phyloP scores from a whole-genome alignment of 2,797 vertebrate species.

The Lutjanus campechanus region DNA sequence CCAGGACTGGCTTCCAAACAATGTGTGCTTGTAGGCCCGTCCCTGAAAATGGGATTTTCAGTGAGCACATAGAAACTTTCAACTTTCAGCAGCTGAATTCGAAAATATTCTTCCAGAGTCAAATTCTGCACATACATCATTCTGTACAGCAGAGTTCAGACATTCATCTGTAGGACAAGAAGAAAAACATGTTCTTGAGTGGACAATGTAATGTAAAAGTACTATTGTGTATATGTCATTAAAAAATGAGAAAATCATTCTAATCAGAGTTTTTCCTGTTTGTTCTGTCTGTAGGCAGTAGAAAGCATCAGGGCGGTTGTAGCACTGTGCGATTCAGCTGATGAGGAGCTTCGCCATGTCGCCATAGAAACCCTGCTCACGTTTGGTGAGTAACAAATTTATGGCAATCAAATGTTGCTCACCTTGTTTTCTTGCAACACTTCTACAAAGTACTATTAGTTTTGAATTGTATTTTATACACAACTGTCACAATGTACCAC shows the following conservation, averaged over 20 bases:
- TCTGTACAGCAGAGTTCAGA: too few relatives aligned
- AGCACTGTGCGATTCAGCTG: constrained; percentile 91
- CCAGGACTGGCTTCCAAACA: too few relatives aligned
- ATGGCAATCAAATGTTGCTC: constrained; percentile 14
- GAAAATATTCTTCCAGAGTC: too few relatives aligned
- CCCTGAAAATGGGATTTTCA: too few relatives aligned
- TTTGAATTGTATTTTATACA: not conserved
- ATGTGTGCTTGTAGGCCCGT: too few relatives aligned
- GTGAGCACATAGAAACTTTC: too few relatives aligned
- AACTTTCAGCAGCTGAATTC: too few relatives aligned
- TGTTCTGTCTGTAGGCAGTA: constrained; percentile 84
- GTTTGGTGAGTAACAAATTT: constrained; percentile 88
- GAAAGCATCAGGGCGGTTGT: constrained; percentile 94
- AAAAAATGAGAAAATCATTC: not conserved
- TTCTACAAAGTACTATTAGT: not conserved
- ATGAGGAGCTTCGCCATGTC: constrained; percentile 92
- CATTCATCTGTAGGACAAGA: too few relatives aligned
- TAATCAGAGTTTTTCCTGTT: not conserved
- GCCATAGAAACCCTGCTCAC: constrained; percentile 95
- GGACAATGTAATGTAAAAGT: not conserved
- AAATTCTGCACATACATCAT: too few relatives aligned
- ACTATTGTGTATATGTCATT: not conserved
- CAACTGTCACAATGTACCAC: not conserved
- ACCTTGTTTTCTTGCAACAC: not conserved
- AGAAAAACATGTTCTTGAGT: too few relatives aligned